A percentile compares a stretch with the other conserved stretches of the same genome.
Conservation (phyloP, 2,888 invertebrate genomes). For the Drosophila flavopinicola region DNA sequence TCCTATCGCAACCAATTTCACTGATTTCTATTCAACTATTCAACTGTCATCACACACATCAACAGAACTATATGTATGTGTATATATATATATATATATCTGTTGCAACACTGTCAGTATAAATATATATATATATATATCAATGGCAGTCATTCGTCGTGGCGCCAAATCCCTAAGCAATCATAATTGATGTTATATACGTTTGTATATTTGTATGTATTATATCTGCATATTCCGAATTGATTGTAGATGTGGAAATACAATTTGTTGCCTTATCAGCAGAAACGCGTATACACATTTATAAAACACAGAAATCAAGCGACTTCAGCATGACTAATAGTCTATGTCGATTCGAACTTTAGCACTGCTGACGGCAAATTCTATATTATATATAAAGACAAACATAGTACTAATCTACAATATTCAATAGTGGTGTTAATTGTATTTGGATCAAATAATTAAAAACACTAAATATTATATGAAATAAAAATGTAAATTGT, state of each 20-base stretch:
- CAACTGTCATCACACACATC: no score
- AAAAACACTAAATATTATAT: no score
- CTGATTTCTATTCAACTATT: conserved; percentile 1
- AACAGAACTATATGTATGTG: neutral
- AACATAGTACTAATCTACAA: no score
- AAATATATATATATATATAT: no score
- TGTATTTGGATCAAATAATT: no score
- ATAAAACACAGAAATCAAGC: neutral
- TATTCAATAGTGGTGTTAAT: no score
- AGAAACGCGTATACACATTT: neutral
- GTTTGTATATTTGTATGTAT: neutral
- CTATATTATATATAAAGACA: no score
- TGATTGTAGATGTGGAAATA: neutral
- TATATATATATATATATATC: neutral
- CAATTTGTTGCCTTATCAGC: conserved; percentile 19
- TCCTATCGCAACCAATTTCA: conserved; percentile 5
- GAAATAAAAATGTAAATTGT: no score
- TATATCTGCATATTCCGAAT: neutral
- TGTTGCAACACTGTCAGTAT: conserved; percentile 25
- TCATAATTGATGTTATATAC: conserved; percentile 21
- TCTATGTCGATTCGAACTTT: conserved; percentile 13
- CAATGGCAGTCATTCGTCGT: conserved; percentile 18
- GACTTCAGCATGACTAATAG: conserved; percentile 29
- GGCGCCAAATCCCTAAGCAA: conserved; percentile 16
- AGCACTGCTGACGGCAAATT: neutral